These are phyloP conservation scores for Astyanax mexicanus DNA, from an alignment of 2,797 vertebrate genomes.

Conservation along the genomic window DNA sequence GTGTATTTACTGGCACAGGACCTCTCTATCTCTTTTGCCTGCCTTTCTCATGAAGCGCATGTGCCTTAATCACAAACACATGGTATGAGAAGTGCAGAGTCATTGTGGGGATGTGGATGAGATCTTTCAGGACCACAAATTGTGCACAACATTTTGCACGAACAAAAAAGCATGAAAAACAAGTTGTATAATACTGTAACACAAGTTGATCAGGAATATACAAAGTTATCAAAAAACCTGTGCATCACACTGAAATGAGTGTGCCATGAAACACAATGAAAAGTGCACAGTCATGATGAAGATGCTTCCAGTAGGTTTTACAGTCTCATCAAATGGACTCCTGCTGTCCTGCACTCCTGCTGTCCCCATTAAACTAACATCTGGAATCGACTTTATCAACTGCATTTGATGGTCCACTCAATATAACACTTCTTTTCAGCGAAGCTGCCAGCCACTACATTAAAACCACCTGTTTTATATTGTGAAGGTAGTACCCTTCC, in stretches of 20 bases:
- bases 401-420: neutral
- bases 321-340: neutral
- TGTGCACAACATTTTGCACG: neutral
- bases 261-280: neutral
- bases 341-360: neutral
- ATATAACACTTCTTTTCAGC: neutral
- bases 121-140: neutral
- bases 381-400: neutral
- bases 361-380: neutral
- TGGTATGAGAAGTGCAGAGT: slow-evolving; percentile 75
- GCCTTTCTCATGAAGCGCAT: neutral
- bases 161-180: too few species aligned
- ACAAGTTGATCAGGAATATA: neutral
- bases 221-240: neutral
- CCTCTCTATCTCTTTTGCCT: slow-evolving; percentile 12
- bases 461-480: too few species aligned
- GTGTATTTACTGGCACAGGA: slow-evolving; percentile 42
- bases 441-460: too few species aligned
- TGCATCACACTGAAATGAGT: neutral
- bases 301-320: neutral
- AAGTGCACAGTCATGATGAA: slow-evolving; percentile 72
- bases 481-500: too few species aligned
- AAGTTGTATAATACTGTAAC: too few species aligned
- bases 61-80: slow-evolving; percentile 71
- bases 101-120: slow-evolving; percentile 61